phyloP scores from a whole-genome alignment of 2,888 invertebrate species.

The Tuberolachnus salignus region DNA sequence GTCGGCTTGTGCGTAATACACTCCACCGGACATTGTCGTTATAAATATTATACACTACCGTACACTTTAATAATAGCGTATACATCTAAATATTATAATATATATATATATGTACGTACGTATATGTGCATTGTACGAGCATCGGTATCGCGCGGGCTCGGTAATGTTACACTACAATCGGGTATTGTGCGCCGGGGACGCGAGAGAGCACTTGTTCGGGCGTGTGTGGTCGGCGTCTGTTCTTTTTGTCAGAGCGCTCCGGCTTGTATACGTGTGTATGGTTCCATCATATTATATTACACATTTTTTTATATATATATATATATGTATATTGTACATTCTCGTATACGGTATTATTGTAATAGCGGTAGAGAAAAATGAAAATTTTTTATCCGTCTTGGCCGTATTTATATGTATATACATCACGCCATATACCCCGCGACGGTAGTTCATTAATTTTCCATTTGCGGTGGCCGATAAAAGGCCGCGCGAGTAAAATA shows the following conservation, averaged over 20 bases:
- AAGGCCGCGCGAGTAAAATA: not conserved
- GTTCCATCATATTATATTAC: too few relatives aligned
- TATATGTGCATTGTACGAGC: not conserved
- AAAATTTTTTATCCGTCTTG: too few relatives aligned
- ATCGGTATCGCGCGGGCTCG: not conserved
- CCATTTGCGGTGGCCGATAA: slow-evolving; percentile 49
- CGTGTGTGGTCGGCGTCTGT: slow-evolving; percentile 55
- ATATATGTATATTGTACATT: not conserved
- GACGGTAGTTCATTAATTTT: slow-evolving; percentile 44
- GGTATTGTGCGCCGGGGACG: slow-evolving; percentile 24
- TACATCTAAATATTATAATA: not conserved
- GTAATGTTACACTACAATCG: not conserved
- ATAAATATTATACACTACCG: not conserved
- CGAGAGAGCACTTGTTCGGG: slow-evolving; percentile 42
- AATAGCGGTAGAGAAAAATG: too few relatives aligned
- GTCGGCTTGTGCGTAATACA: not conserved
- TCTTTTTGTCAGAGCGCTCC: slow-evolving; percentile 35
- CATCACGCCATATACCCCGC: too few relatives aligned
- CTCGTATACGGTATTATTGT: too few relatives aligned
- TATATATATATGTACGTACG: not conserved
- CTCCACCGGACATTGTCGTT: slow-evolving; percentile 37
- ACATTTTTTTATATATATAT: too few relatives aligned
- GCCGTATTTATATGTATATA: too few relatives aligned
- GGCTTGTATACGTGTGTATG: not conserved
- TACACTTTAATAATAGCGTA: not conserved